phyloP scores from a whole-genome alignment of 2,797 vertebrate species.

The Cirrhinus mrigala region DNA sequence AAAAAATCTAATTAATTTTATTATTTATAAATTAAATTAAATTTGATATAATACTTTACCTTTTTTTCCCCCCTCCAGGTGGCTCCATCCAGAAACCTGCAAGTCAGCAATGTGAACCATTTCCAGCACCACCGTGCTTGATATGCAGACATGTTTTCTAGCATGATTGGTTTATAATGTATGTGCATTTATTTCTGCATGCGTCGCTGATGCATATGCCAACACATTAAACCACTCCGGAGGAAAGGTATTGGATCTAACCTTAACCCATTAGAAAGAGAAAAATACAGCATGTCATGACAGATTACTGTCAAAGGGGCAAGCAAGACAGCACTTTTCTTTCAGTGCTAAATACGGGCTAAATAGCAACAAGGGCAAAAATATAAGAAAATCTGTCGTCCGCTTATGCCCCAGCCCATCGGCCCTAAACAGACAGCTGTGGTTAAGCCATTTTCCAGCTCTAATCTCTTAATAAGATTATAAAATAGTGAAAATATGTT shows the following conservation, averaged over 20 bases:
- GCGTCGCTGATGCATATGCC: slow-evolving; percentile 14
- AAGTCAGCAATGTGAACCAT: not conserved
- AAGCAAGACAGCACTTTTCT: slow-evolving; percentile 59
- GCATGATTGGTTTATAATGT: slow-evolving; percentile 25
- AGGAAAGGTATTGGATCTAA: slow-evolving; percentile 44
- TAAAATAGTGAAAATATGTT: slow-evolving; percentile 76
- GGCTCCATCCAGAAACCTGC: not conserved
- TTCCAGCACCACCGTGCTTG: not conserved
- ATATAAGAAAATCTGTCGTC: slow-evolving; percentile 51
- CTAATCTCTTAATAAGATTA: slow-evolving; percentile 85
- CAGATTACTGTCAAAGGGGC: slow-evolving; percentile 51
- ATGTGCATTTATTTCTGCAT: slow-evolving; percentile 38
- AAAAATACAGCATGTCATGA: slow-evolving; percentile 53
- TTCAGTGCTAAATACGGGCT: slow-evolving; percentile 49
- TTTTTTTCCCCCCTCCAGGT: not conserved
- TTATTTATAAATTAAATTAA: not conserved
- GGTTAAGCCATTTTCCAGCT: slow-evolving; percentile 69
- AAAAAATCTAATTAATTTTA: not conserved
- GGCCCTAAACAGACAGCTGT: slow-evolving; percentile 69
- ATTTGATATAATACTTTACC: not conserved
- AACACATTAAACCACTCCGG: slow-evolving; percentile 27
- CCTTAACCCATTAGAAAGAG: slow-evolving; percentile 38
- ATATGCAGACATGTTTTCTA: slow-evolving; percentile 1
- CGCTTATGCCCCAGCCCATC: slow-evolving; percentile 49
- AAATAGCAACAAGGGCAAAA: slow-evolving; percentile 52